Conservation (phyloP, 2,113 vertebrate genomes). For the Rhinopithecus roxellana region DNA sequence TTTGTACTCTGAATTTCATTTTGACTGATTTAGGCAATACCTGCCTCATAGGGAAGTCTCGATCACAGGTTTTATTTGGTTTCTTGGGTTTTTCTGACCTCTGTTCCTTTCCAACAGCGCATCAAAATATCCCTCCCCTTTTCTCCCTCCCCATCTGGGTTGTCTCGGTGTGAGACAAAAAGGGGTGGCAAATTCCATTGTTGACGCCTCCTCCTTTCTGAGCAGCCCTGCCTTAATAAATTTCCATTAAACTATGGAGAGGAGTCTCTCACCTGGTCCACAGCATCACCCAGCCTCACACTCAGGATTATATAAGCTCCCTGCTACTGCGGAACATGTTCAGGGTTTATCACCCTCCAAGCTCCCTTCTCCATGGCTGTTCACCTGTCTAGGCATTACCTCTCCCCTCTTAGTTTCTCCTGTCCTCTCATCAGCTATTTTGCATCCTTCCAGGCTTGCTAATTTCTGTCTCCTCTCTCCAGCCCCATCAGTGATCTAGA, state of each 20-base stretch:
- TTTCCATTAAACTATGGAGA: neutral
- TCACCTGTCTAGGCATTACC: constrained; percentile 70
- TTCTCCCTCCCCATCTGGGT: neutral
- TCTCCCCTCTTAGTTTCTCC: constrained; percentile 13
- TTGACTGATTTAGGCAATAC: neutral
- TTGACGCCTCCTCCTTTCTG: neutral
- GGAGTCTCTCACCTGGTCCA: neutral
- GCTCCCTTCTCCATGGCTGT: constrained; percentile 64
- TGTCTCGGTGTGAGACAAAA: neutral
- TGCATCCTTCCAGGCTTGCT: constrained; percentile 41
- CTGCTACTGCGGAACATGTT: neutral
- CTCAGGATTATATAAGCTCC: neutral
- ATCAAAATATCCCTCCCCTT: neutral
- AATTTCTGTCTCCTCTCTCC: constrained; percentile 69
- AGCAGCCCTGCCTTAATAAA: neutral
- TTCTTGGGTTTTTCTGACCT: neutral
- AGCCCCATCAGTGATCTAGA: constrained; percentile 65
- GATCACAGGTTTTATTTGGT: neutral
- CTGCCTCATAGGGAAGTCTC: neutral
- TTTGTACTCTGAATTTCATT: neutral
- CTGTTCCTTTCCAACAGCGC: neutral
- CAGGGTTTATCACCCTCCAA: neutral
- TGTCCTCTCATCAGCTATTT: neutral
- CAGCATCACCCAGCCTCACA: neutral
- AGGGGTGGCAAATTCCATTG: neutral